A percentile compares a stretch with the other conserved stretches of the same genome.
Conservation (phyloP, 2,797 vertebrate species). For the Helostoma temminkii region DNA sequence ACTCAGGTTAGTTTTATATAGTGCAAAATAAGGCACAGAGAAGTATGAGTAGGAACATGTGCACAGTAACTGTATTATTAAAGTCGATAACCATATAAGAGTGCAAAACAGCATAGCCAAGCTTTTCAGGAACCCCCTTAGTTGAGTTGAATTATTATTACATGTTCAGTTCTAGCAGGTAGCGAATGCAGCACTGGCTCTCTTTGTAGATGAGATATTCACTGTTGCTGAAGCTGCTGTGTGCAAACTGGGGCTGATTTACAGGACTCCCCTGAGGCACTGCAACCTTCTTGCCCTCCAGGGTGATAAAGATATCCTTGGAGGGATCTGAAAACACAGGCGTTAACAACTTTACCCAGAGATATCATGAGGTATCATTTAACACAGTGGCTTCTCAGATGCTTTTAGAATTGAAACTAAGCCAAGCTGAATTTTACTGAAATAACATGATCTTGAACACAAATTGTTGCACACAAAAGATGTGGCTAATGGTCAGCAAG, state of each 20-base stretch:
- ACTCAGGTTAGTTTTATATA: slow-evolving; percentile 6
- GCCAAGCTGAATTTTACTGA: neutral
- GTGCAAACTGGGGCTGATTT: slow-evolving; percentile 70
- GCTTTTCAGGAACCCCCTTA: neutral
- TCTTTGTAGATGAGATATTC: slow-evolving; percentile 95
- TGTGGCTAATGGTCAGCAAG: neutral
- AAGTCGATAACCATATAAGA: neutral
- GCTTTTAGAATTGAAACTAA: neutral
- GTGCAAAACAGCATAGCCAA: slow-evolving; percentile 20
- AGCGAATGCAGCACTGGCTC: slow-evolving; percentile 90
- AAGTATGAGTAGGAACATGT: slow-evolving; percentile 15
- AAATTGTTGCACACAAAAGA: neutral
- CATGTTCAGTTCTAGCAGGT: slow-evolving; percentile 89
- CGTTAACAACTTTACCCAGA: neutral
- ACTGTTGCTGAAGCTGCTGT: slow-evolving; percentile 85
- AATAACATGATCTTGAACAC: neutral
- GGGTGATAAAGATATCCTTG: slow-evolving; percentile 79
- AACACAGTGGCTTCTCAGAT: neutral
- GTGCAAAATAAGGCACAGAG: slow-evolving; percentile 62
- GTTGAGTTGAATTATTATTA: neutral
- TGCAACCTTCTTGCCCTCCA: slow-evolving; percentile 86
- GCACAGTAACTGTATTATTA: neutral
- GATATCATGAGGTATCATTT: neutral
- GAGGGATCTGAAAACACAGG: slow-evolving; percentile 82
- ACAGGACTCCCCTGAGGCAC: slow-evolving; percentile 88